phyloP scores from a whole-genome alignment of 1,140 invertebrate species.

The Microplitis demolitor region DNA sequence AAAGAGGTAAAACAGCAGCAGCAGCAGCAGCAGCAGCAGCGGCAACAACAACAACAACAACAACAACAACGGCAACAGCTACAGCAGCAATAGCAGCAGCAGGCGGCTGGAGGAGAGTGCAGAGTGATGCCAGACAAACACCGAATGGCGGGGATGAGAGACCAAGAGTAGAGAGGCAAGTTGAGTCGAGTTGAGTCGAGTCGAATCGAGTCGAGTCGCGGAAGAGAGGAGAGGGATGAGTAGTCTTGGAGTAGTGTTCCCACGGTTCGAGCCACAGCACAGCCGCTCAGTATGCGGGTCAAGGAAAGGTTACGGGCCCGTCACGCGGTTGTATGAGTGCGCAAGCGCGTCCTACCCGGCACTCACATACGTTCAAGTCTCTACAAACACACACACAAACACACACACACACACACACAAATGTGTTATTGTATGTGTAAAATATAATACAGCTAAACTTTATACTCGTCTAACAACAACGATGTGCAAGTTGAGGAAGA shows the following conservation, averaged over 20 bases:
- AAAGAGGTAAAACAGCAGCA: not conserved
- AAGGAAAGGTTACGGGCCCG: constrained; percentile 59
- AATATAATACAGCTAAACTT: too few species aligned
- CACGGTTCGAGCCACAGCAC: constrained; percentile 61
- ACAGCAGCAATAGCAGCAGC: not conserved
- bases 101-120: constrained; percentile 16
- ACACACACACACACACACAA: not conserved
- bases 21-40: not conserved
- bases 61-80: not conserved
- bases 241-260: constrained; percentile 59
- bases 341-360: constrained; percentile 44
- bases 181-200: too few species aligned
- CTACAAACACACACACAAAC: constrained; percentile 40
- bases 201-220: constrained; percentile 16
- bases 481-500: too few species aligned
- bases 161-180: too few species aligned
- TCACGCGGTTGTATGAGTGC: constrained; percentile 31
- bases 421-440: too few species aligned
- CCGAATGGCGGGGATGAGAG: not conserved
- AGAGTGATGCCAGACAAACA: not conserved
- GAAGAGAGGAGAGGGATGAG: constrained; percentile 44
- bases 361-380: constrained; percentile 36
- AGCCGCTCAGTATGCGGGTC: constrained; percentile 63
- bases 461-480: too few species aligned
- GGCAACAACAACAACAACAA: too few species aligned